Evolutionary conservation across 2,888 invertebrate species (phyloP), one percentile per base, ranked within the genome.

Genomic region (Conistra vaccinii): DNA sequence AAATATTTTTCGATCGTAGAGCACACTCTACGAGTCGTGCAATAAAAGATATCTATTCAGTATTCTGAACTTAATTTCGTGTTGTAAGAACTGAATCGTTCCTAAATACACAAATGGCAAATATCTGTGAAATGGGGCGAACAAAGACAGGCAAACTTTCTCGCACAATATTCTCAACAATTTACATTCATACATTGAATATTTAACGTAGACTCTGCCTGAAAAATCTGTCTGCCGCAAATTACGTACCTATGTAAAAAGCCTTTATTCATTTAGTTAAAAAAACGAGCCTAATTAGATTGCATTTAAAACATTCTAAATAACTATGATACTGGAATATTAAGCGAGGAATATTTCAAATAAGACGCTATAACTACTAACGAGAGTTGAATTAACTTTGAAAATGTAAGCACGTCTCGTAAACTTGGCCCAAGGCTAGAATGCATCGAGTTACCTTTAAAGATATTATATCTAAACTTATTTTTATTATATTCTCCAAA

Each of bases 261-360:
- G 2, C 26, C 39, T 23, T 0, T 23, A 17, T 57, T 58, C 3
- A 42, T 68, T 68, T 3, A 29, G 12, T 23, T 14, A 4, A n/a
- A 26, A 51, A 67, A 39, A 29, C 1, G 39, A 42, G 9, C n/a
- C 20, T 9, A 23, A 48, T 26, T 29, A 29, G 4, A 69, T 10
- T 26, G n/a, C 14, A 29, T 51, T 70, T 68, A 51, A 69, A 45
- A 39, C n/a, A 70, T 55, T 29, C 17, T 32, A 20, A 26, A n/a
- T 4, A 12, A 48, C 32, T 35, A 32, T 42, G 42, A 42, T 5
- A 70, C 3, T 70, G 42, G 71, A 71, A 71, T 55, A 71, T 70
- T 71, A 32, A 70, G 42, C 3, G n/a, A 55, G 53, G 29, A 55
- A 71, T 45, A 69, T 61, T 76, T 76, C n/a, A 76, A 76, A 76